Base-by-base conservation (phyloP, 1,140 invertebrate genomes). In the Drosophila virilis region DNA sequence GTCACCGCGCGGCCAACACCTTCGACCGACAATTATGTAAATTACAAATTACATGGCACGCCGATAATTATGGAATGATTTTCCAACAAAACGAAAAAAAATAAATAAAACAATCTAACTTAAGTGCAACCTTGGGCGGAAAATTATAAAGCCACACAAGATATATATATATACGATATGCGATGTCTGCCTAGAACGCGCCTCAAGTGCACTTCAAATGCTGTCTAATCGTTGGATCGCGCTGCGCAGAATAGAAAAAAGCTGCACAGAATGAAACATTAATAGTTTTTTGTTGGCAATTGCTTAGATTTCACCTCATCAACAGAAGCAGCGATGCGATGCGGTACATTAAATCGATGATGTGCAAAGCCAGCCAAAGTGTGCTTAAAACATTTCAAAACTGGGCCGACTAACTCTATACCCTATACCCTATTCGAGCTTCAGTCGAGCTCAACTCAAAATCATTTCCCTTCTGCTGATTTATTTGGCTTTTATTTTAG, bases 1-100 rank as follows among this genome's bases (percentile, higher is more conserved):
- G 48, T 71, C 42, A 76, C 17, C 60, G 3, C 2, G 48, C 73
- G 46, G 55, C 42, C 37, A 62, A 57, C 17, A 54, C 48, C 33
- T 55, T 59, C 12, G n/a, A 54, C 12, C 57, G 37, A 84, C 64
- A 88, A 86, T 86, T 86, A 86, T 86, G 83, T 86, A 86, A 86
- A 86, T 88, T 86, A 86, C 84, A 86, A 78, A 83, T 88, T 89
- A 88, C 83, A 83, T 70, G 83, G 61, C 82, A 59, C 54, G 38
- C 61, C 57, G 79, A 83, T 86, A 86, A 86, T 86, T 86, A 86
- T 88, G 76, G 79, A 88, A 83, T 83, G 79, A 86, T 86, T 86
- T 86, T 86, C 83, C 83, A 61, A 77, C 67, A 81, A 55, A 48
- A 64, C 46, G 9, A 74, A 35, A 52, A 52, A 54, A 50, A 75